phyloP scores from a whole-genome alignment of 2,113 vertebrate genomes.

The zebrafish (Danio rerio) region GRCz12tu NC_133182.1:62820501-62821000 shows the following conservation, averaged over 20 bases:
- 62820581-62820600: slow-evolving; percentile 97
- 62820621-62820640: slow-evolving; percentile 98
- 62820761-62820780: too few species aligned
- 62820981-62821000: slow-evolving; percentile 83
- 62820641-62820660: slow-evolving; percentile 94
- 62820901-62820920: neutral
- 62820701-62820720: too few species aligned
- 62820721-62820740: too few species aligned
- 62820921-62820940: slow-evolving; percentile 34
- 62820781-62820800: too few species aligned
- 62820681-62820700: too few species aligned
- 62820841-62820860: too few species aligned
- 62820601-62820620: slow-evolving; percentile 96
- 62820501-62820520: neutral
- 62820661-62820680: neutral
- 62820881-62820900: neutral
- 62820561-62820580: slow-evolving; percentile 80
- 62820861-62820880: too few species aligned
- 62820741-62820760: too few species aligned
- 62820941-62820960: slow-evolving; percentile 65
- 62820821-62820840: too few species aligned
- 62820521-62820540: neutral
- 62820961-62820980: slow-evolving; percentile 73
- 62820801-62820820: too few species aligned
- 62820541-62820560: neutral